phyloP scores from a whole-genome alignment of 2,888 invertebrate genomes.

The Glaucopsyche alexis region DNA sequence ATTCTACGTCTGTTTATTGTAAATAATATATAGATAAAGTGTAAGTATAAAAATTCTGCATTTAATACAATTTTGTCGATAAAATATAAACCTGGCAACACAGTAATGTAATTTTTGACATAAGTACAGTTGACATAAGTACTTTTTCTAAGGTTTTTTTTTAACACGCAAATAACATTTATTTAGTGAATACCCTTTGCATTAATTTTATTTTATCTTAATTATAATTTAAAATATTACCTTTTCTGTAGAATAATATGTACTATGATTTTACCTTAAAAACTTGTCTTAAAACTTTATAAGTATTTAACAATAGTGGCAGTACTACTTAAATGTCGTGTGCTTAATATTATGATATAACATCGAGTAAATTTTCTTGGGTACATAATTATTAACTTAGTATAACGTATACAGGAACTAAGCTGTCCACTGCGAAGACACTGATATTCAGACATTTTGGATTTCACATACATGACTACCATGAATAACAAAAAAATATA shows the following conservation, averaged over 20 bases:
- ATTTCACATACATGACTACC: not conserved
- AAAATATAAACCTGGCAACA: slow-evolving; percentile 24
- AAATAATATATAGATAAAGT: not conserved
- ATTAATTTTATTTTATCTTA: not conserved
- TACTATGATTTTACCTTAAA: not conserved
- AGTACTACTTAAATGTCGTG: slow-evolving; percentile 4
- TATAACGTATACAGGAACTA: slow-evolving; percentile 2
- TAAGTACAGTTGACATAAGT: slow-evolving; percentile 25
- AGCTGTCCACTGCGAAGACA: slow-evolving; percentile 1
- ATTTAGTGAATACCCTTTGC: not conserved
- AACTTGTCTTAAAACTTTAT: not conserved
- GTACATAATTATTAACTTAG: not conserved
- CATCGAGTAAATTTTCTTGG: not conserved
- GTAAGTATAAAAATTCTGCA: not conserved
- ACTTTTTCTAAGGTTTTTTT: slow-evolving; percentile 4
- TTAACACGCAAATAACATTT: slow-evolving; percentile 6
- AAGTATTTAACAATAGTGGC: slow-evolving; percentile 15
- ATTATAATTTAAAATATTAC: not conserved
- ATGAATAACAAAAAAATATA: not conserved
- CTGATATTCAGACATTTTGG: not conserved
- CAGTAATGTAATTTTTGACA: slow-evolving; percentile 3
- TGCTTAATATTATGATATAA: not conserved
- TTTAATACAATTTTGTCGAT: slow-evolving; percentile 5
- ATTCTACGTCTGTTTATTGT: not conserved
- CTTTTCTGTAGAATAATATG: not conserved